Conservation (phyloP, 1,140 invertebrate species). For the Drosophila yakuba region DNA sequence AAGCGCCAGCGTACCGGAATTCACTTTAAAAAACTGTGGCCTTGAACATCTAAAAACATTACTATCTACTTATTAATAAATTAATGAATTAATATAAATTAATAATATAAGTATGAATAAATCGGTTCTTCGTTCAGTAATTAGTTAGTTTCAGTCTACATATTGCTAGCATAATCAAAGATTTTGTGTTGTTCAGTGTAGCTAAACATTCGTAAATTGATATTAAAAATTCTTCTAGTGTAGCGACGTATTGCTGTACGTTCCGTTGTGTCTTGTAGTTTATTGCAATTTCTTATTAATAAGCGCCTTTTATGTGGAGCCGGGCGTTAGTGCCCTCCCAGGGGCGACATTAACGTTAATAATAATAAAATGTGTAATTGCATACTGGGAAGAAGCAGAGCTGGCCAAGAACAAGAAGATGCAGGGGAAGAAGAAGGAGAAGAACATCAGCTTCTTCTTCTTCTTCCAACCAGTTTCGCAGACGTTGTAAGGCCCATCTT, state of each 20-base stretch:
- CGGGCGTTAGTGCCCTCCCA: conserved; percentile 67
- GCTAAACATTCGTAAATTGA: background rate
- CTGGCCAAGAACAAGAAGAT: conserved; percentile 4
- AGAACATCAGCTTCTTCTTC: conserved; percentile 9
- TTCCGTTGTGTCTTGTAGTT: conserved; percentile 39
- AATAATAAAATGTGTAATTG: conserved; percentile 81
- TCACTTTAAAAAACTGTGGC: background rate
- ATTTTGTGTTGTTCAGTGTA: background rate
- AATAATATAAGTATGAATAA: no score
- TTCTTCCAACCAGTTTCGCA: conserved; percentile 41
- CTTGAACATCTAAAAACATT: background rate
- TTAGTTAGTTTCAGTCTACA: no score
- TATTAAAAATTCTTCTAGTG: conserved; percentile 2
- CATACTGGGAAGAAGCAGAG: conserved; percentile 45
- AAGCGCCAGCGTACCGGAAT: conserved; percentile 24
- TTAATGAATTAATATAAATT: background rate
- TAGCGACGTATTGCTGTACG: background rate
- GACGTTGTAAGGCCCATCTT: conserved; percentile 5
- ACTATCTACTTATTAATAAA: background rate
- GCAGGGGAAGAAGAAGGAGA: background rate
- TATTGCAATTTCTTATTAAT: conserved; percentile 78
- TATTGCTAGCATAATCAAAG: no score
- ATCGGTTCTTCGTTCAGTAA: no score
- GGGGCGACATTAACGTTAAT: conserved; percentile 78
- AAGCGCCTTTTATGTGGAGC: conserved; percentile 72